These are phyloP conservation scores for Erythrolamprus reginae DNA, from an alignment of 2,113 vertebrate genomes.

Conservation along the genomic window DNA sequence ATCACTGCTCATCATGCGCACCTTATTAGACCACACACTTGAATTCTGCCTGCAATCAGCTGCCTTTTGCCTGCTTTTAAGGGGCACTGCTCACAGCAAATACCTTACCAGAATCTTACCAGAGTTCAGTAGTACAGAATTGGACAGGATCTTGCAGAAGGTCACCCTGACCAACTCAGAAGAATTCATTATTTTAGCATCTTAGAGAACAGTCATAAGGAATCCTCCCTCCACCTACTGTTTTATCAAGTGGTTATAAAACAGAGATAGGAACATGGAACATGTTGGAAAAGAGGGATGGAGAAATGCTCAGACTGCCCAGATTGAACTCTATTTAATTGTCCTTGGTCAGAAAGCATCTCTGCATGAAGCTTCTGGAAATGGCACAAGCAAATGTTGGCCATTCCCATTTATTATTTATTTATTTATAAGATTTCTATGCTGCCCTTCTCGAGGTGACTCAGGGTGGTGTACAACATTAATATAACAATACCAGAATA, in stretches of 20 bases:
- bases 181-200: background rate
- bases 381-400: background rate
- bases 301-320: background rate
- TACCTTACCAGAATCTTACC: background rate
- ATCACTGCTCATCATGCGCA: background rate
- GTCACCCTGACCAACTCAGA: background rate
- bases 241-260: background rate
- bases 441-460: no score
- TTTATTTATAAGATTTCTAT: no score
- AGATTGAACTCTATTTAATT: background rate
- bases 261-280: background rate
- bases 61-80: background rate
- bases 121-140: background rate
- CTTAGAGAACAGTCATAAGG: background rate
- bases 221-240: no score
- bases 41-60: background rate
- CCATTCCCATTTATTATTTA: no score
- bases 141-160: background rate
- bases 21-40: background rate
- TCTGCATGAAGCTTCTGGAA: background rate
- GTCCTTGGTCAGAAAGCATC: background rate
- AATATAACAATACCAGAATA: no score
- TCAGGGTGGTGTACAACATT: no score
- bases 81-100: background rate
- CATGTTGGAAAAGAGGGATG: background rate